Evolutionary conservation across 2,888 invertebrate genomes (phyloP).

Genomic region (Amphipyra berbera): DNA sequence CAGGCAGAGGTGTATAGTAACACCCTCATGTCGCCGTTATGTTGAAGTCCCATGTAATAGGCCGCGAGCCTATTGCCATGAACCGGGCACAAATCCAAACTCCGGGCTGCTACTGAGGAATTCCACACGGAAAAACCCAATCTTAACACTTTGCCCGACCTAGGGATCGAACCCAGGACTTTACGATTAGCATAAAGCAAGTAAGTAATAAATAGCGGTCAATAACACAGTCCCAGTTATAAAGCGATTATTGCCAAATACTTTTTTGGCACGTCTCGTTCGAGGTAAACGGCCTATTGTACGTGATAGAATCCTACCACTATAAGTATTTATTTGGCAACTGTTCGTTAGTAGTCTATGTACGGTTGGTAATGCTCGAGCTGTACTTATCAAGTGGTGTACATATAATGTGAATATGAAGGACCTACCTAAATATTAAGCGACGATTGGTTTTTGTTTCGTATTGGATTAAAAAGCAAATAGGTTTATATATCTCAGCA

Average conservation of each 20-base stretch:
- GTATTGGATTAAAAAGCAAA: not conserved
- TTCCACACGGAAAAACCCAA: too few species aligned
- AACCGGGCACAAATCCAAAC: too few species aligned
- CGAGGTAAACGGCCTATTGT: constrained; percentile 49
- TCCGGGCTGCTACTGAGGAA: too few species aligned
- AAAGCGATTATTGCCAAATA: constrained; percentile 45
- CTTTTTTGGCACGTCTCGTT: constrained; percentile 52
- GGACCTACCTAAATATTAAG: constrained; percentile 9
- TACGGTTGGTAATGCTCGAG: constrained; percentile 29
- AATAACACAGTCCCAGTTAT: constrained; percentile 33
- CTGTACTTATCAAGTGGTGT: constrained; percentile 38
- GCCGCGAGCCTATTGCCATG: too few species aligned
- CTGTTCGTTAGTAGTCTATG: constrained; percentile 28
- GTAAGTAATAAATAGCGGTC: constrained; percentile 25
- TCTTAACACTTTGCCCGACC: too few species aligned
- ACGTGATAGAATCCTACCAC: constrained; percentile 49
- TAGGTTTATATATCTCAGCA: too few species aligned
- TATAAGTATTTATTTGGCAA: constrained; percentile 54
- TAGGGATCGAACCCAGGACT: too few species aligned
- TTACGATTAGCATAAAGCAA: too few species aligned
- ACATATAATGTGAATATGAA: constrained; percentile 41
- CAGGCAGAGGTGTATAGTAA: too few species aligned
- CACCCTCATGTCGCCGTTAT: too few species aligned
- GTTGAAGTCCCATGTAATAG: too few species aligned
- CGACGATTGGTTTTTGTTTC: constrained; percentile 5